Conservation (phyloP, 37 sponge, comb jelly and placozoan species). For the Mnemiopsis leidyi region DNA sequence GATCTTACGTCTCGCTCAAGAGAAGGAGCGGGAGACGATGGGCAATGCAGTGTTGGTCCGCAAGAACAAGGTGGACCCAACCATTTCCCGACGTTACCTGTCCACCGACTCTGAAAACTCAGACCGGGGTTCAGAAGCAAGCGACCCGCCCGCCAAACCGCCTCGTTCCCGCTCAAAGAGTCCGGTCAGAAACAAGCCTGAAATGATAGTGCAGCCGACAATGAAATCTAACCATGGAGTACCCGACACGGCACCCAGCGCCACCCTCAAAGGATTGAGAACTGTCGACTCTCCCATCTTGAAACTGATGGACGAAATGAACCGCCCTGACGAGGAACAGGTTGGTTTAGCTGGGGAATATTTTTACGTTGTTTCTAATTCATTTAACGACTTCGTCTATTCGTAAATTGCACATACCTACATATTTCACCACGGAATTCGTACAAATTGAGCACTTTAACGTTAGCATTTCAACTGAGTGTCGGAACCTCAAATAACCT, state of each 20-base stretch:
- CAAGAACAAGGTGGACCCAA: background rate
- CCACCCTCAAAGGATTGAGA: background rate
- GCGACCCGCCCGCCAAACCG: background rate
- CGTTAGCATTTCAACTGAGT: background rate
- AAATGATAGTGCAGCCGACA: background rate
- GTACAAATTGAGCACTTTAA: background rate
- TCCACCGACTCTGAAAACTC: background rate
- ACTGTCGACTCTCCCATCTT: background rate
- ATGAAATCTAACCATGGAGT: background rate
- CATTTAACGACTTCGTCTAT: too few relatives aligned
- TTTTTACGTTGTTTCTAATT: too few relatives aligned
- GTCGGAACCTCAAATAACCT: background rate
- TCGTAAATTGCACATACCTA: background rate
- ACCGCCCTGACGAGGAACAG: background rate
- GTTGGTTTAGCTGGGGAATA: too few relatives aligned
- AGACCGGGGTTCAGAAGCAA: background rate
- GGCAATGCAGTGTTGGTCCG: background rate
- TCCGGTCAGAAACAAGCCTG: background rate
- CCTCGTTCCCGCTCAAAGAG: conserved; percentile 17
- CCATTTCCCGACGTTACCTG: background rate
- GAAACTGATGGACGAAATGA: background rate
- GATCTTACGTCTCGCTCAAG: background rate
- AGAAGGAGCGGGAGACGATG: conserved; percentile 10
- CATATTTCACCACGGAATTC: background rate
- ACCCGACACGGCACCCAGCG: background rate